phyloP scores from a whole-genome alignment of 2,888 invertebrate species.

The Phytoseiulus persimilis region DNA sequence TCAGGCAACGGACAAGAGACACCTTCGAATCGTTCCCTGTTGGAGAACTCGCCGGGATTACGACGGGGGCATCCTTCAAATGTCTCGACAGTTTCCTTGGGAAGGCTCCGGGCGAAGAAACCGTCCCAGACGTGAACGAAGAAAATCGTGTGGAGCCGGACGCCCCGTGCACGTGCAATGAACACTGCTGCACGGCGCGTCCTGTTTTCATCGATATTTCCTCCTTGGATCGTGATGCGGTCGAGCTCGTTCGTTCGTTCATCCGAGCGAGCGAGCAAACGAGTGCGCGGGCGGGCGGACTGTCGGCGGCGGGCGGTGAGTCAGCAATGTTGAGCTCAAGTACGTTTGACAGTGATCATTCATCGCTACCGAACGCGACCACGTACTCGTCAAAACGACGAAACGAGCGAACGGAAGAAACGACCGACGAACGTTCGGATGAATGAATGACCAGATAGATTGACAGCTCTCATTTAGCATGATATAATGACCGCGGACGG shows the following conservation, averaged over 20 bases:
- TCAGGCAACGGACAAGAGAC: no score
- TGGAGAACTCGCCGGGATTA: no score
- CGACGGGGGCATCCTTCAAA: background rate
- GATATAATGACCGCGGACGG: background rate
- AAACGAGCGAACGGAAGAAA: background rate
- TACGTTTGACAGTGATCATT: conserved; percentile 5
- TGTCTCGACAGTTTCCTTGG: background rate
- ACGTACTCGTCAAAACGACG: conserved; percentile 5
- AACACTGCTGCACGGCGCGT: background rate
- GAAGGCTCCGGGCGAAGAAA: background rate
- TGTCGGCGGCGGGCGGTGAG: background rate
- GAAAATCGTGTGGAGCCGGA: background rate
- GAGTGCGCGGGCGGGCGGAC: background rate
- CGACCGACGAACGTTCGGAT: background rate
- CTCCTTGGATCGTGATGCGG: background rate
- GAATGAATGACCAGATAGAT: background rate
- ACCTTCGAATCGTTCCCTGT: no score
- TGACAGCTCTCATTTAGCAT: background rate
- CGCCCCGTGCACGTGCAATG: background rate
- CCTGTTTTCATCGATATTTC: background rate
- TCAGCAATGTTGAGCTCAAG: conserved; percentile 5
- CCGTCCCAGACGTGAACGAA: background rate
- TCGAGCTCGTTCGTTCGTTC: background rate
- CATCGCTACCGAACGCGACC: background rate
- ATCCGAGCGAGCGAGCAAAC: background rate